Base-by-base conservation (phyloP, 1,140 invertebrate genomes). In the Dreissena rostriformis region DNA sequence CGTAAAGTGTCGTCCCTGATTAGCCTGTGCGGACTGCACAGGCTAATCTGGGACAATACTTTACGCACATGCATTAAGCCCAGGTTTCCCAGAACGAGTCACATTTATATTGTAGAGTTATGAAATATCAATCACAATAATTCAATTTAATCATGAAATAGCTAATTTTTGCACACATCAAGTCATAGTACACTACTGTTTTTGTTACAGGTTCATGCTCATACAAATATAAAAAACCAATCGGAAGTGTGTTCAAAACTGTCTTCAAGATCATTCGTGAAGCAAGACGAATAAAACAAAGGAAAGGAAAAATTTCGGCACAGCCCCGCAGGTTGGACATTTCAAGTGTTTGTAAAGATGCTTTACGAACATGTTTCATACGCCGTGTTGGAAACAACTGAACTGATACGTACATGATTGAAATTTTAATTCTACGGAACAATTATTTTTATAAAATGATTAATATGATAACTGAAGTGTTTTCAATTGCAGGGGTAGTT, bases 251-350 rank as follows among this genome's bases (percentile, higher is more conserved):
- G 29, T 83, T 95, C 12, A 91, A 89, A n/a, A 93, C 94, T 78
- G 92, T 94, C 65, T 90, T 93, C 68, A 90, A 89, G 75, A 94
- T 95, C 55, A 78, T 94, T n/a, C 86, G 88, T 66, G 94, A 94
- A 81, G 93, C 93, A 19, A 92, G 88, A 65, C 88, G 77, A 66
- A 85, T 71, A 29, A 78, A 81, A 15, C 87, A 84, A 76, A 71
- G 82, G 14, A 85, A 86, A 24, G 82, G 51, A 39, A 72, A 73
- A 51, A 39, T 5, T 39, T 2, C 8, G 39, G 52, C 68, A 4
- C 66, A 70, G 28, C 78, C 70, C 72, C 22, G 65, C 12, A 53
- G 67, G 17, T 61, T 61, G 12, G 22, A 61, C 57, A 61, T 61
- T 61, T 61, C 57, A 61, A 61, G 57, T 4, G 4, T 39, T 39